A percentile compares a stretch with the other conserved stretches of the same genome.
phyloP scores from a whole-genome alignment of 1,140 invertebrate genomes.

The Theocolax elegans region DNA sequence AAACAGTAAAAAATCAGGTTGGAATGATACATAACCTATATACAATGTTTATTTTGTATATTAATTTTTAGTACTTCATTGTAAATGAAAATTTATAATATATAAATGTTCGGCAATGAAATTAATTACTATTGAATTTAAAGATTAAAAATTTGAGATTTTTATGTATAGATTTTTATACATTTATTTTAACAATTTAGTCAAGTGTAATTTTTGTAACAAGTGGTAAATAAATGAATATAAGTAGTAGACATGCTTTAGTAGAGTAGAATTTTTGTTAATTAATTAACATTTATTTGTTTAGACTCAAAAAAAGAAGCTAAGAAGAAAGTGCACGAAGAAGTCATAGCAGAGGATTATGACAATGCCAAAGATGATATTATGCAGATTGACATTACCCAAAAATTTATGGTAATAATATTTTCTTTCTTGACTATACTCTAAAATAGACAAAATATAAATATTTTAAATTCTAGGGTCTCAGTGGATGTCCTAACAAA shows the following conservation, averaged over 20 bases:
- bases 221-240: no score
- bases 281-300: constrained; percentile 40
- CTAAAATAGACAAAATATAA: constrained; percentile 11
- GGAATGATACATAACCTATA: constrained; percentile 38
- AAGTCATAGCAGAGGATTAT: constrained; percentile 91
- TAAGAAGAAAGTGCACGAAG: constrained; percentile 74
- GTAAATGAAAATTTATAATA: constrained; percentile 31
- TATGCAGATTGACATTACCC: constrained; percentile 60
- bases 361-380: constrained; percentile 70
- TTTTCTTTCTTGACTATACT: not conserved
- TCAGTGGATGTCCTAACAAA: constrained; percentile 94
- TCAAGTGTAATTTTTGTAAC: constrained; percentile 32
- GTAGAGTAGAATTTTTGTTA: constrained; percentile 31
- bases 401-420: constrained; percentile 60
- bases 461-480: constrained; percentile 65
- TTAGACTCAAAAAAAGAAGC: constrained; percentile 58
- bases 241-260: no score
- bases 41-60: constrained; percentile 1
- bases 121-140: no score
- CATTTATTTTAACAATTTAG: no score
- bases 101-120: no score
- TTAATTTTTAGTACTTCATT: not conserved
- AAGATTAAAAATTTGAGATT: no score
- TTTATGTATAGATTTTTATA: no score
- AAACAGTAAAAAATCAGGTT: constrained; percentile 64